phyloP scores from a whole-genome alignment of 1,140 invertebrate genomes.

The Trissolcus basalis region DNA sequence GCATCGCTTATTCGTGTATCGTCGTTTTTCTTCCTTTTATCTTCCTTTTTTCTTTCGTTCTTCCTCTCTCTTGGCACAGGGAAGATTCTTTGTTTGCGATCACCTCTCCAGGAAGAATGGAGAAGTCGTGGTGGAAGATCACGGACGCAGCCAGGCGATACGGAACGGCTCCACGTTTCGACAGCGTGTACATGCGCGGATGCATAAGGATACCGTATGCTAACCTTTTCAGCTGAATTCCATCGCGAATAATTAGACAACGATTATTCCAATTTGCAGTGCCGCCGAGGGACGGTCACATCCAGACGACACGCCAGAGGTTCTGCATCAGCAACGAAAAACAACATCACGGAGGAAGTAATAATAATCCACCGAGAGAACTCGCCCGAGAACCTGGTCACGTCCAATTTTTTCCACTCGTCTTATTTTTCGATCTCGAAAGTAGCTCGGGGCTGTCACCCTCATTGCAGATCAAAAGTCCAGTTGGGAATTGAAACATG shows the following conservation, averaged over 20 bases:
- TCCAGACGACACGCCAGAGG: constrained; percentile 25
- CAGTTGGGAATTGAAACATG: no score
- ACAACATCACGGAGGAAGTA: no score
- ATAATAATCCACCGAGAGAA: no score
- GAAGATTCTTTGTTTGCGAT: constrained; percentile 70
- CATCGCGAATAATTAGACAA: constrained; percentile 52
- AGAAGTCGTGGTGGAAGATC: constrained; percentile 58
- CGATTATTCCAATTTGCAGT: constrained; percentile 30
- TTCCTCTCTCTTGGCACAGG: constrained; percentile 55
- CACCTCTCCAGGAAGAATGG: constrained; percentile 65
- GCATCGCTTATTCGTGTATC: constrained; percentile 71
- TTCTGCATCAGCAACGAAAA: constrained; percentile 47
- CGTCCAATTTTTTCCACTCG: constrained; percentile 54
- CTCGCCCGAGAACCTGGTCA: no score
- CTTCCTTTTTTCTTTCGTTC: constrained; percentile 59
- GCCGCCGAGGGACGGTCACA: constrained; percentile 14
- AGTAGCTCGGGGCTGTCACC: constrained; percentile 49
- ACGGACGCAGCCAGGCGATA: constrained; percentile 54
- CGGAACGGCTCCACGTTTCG: constrained; percentile 51
- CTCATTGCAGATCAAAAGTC: constrained; percentile 27
- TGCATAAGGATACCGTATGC: constrained; percentile 27
- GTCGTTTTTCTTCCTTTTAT: constrained; percentile 66
- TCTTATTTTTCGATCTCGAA: constrained; percentile 34
- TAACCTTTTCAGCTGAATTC: constrained; percentile 35
- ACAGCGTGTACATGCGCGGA: constrained; percentile 12